phyloP scores from a whole-genome alignment of 2,113 vertebrate species.

The Potamarius usumacintae region DNA sequence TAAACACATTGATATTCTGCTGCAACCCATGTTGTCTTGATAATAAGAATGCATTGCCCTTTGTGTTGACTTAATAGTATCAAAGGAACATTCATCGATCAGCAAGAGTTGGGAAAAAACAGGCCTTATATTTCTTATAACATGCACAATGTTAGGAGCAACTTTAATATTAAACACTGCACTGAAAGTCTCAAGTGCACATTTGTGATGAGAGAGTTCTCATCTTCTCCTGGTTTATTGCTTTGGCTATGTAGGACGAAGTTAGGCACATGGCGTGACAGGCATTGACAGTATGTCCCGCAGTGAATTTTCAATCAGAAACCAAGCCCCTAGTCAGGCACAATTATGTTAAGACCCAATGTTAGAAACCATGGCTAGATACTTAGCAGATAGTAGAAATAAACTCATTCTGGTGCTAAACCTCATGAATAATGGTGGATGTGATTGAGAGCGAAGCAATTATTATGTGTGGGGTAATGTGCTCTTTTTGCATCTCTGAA shows the following conservation, averaged over 20 bases:
- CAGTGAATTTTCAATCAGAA: conserved; percentile 20
- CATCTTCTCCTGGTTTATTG: conserved; percentile 20
- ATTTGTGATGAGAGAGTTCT: neutral
- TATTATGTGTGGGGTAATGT: conserved; percentile 11
- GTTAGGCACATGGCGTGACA: conserved; percentile 54
- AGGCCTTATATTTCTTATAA: neutral
- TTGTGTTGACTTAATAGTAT: conserved; percentile 2
- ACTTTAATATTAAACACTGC: neutral
- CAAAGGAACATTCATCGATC: neutral
- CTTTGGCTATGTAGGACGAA: conserved; percentile 13
- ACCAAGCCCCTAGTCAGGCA: conserved; percentile 31
- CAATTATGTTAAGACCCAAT: conserved; percentile 28
- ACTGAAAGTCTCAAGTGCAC: neutral
- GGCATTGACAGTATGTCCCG: conserved; percentile 59
- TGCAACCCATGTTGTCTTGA: neutral
- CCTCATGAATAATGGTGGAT: conserved; percentile 1
- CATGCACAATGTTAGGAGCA: neutral
- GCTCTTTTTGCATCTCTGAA: neutral
- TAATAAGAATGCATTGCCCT: neutral
- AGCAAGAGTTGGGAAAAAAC: neutral
- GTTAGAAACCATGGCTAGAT: conserved; percentile 6
- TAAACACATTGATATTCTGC: neutral
- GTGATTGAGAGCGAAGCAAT: neutral
- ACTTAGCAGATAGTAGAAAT: neutral
- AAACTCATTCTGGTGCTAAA: neutral